A percentile compares a stretch with the other conserved stretches of the same genome.
Conservation (phyloP, 2,113 vertebrate genomes). For the Prolemur simus region DNA sequence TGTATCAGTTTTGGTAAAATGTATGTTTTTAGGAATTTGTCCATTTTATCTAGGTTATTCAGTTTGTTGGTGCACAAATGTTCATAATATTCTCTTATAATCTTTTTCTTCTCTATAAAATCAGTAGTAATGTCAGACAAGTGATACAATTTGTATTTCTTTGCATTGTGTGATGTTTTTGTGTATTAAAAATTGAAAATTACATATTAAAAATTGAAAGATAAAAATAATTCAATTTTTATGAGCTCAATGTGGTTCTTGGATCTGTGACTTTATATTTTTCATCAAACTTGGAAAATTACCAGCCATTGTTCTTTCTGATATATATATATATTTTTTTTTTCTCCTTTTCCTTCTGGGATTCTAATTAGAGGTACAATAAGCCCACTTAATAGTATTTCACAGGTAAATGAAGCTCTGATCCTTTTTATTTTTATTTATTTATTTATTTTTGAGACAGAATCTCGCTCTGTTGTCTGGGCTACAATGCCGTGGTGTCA, state of each 20-base stretch:
- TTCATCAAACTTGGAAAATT: not conserved
- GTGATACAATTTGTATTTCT: not conserved
- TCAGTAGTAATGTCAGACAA: not conserved
- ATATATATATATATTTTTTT: not conserved
- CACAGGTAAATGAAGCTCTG: not conserved
- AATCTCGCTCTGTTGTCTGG: no score
- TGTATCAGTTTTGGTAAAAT: not conserved
- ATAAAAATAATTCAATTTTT: no score
- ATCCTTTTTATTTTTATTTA: not conserved
- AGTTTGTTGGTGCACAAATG: not conserved
- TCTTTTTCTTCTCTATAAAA: not conserved
- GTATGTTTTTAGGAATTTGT: not conserved
- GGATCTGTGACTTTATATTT: no score
- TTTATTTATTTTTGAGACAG: not conserved
- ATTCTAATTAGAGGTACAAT: not conserved
- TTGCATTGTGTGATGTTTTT: not conserved
- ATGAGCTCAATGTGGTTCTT: no score
- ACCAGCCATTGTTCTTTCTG: no score
- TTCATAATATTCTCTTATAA: not conserved
- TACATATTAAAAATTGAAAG: no score
- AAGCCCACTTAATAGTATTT: not conserved
- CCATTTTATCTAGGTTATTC: not conserved
- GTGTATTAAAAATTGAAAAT: no score
- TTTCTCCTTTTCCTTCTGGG: not conserved
- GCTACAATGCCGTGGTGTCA: no score